A percentile compares a stretch with the other conserved stretches of the same genome.
phyloP scores from a whole-genome alignment of 2,113 vertebrate genomes.

The Physeter macrocephalus region DNA sequence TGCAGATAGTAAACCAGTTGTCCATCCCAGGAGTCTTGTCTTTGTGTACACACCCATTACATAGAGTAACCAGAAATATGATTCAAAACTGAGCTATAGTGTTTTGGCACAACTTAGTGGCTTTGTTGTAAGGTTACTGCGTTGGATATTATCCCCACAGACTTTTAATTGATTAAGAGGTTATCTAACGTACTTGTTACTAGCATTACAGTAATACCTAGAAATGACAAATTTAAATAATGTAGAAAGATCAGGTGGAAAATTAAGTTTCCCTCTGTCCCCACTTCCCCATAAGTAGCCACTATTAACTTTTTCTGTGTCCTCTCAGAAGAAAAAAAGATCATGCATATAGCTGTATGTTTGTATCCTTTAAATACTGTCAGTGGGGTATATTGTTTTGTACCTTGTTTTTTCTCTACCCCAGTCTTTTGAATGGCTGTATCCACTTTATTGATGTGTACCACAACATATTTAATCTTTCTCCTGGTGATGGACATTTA shows the following conservation, averaged over 20 bases:
- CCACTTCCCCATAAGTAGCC: not conserved
- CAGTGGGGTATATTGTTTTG: not conserved
- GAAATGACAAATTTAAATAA: not conserved
- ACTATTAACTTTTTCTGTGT: not conserved
- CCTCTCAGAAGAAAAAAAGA: not conserved
- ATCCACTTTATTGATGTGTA: not conserved
- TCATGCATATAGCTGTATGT: not conserved
- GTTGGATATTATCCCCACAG: not conserved
- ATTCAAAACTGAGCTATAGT: not conserved
- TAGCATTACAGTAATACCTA: not conserved
- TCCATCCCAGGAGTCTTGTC: not conserved
- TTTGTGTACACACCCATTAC: not conserved
- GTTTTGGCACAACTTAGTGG: not conserved
- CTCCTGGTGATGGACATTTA: not conserved
- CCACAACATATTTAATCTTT: not conserved
- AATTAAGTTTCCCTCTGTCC: not conserved
- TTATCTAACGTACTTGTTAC: not conserved
- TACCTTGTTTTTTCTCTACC: not conserved
- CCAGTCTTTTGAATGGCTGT: not conserved
- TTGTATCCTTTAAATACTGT: not conserved
- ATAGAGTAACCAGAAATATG: not conserved
- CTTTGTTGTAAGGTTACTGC: not conserved
- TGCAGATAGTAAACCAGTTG: not conserved
- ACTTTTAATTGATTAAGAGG: not conserved
- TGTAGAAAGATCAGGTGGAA: not conserved